Evolutionary conservation across 2,113 vertebrate species (phyloP).

Genomic region (Embiotoca jacksoni): DNA sequence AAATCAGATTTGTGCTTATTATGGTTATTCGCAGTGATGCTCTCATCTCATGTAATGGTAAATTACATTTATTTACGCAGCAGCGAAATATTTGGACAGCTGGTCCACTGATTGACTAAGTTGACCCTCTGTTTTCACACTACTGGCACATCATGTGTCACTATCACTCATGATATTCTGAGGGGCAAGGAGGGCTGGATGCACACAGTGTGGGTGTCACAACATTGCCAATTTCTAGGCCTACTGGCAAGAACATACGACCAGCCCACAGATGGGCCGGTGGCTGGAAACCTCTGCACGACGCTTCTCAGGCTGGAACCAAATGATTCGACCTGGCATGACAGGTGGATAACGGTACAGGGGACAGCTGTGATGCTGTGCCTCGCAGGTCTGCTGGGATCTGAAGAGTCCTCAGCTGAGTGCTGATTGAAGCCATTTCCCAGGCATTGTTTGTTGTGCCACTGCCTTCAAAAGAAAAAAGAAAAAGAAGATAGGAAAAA

Average conservation of each 20-base stretch:
- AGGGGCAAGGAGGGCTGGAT: conserved; percentile 7
- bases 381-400: conserved; percentile 57
- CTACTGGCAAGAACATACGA: conserved; percentile 23
- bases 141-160: conserved; percentile 13
- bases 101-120: conserved; percentile 9
- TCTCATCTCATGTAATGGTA: not conserved
- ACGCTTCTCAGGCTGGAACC: conserved; percentile 37
- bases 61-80: conserved; percentile 4
- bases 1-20: not conserved
- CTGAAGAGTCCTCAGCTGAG: conserved; percentile 43
- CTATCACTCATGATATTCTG: conserved; percentile 17
- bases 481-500: not conserved
- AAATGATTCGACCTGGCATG: conserved; percentile 42
- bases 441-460: conserved; percentile 26
- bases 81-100: not conserved
- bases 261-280: conserved; percentile 18
- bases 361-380: conserved; percentile 44
- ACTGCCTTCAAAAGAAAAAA: conserved; percentile 6
- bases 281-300: conserved; percentile 27
- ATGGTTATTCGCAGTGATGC: not conserved
- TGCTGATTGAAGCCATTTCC: conserved; percentile 46
- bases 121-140: conserved; percentile 9
- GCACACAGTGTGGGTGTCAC: conserved; percentile 11
- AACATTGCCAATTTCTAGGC: conserved; percentile 15
- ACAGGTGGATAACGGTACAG: conserved; percentile 38